Base-by-base conservation (phyloP, 2,888 invertebrate species). In the Phrixothrix hirtus region DNA sequence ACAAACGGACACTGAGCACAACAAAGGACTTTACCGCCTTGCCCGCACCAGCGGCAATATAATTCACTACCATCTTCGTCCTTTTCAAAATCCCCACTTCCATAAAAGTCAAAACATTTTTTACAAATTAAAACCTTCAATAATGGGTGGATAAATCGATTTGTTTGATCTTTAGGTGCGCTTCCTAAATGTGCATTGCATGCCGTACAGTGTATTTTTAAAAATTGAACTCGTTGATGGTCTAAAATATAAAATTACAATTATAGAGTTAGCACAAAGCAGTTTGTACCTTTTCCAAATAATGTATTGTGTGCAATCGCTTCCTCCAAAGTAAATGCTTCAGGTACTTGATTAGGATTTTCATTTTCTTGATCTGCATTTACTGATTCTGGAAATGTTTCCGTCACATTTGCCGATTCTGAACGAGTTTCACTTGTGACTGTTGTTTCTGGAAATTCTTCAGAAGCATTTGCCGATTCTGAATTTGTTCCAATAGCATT, bases 1-100 rank as follows among this genome's bases (percentile, higher is more conserved):
- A 87, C 87, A 75, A 81, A 85, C 36, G 85, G 83, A 58, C 90
- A 90, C 55, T 82, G 81, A 1, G 89, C 84, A 67, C 90, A 90
- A 68, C 89, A 90, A 66, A 88, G 86, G 1, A 90, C 87, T 73
- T 75, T 72, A 0, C 76, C 77, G 17, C 81, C 90, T 71, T 90
- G 89, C 0, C 89, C 90, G 67, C 90, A 90, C 90, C 89, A 90
- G 37, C 89, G 81, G 63, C 90, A 90, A 67, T 89, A 90, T 55
- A 90, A 75, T 70, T 90, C 90, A 10, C 89, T 89, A 14, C 88
- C 88, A 76, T 90, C 90, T 71, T 89, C 89, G 38, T 89, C 89
- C 75, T 88, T 88, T 52, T 87, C 88, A 72, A 90, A 90, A 63
- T 87, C 88, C 2, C 89, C 89, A 70, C 88, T 88, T 42, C 86